Percentiles rank a stretch among this genome's conserved stretches.
phyloP scores from a whole-genome alignment of 2,113 vertebrate genomes.

The Bos taurus region DNA sequence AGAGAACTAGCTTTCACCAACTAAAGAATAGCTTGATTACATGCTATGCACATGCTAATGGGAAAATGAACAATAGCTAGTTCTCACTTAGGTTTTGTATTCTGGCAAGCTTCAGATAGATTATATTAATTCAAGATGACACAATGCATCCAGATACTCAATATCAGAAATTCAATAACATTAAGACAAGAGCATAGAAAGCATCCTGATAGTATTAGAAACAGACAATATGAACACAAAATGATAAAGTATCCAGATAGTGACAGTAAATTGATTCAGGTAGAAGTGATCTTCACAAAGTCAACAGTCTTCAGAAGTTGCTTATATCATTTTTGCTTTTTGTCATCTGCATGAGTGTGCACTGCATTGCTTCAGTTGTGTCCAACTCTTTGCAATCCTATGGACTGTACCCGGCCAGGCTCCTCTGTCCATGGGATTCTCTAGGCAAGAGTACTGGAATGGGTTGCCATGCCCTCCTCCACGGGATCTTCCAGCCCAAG shows the following conservation, averaged over 20 bases:
- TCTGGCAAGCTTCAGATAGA: neutral
- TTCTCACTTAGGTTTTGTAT: neutral
- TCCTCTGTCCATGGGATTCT: neutral
- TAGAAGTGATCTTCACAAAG: neutral
- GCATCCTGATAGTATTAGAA: neutral
- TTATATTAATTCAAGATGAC: conserved; percentile 2
- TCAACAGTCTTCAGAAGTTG: neutral
- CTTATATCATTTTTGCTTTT: neutral
- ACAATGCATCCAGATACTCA: neutral
- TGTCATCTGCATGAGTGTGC: neutral
- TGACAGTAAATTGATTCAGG: neutral
- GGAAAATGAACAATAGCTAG: neutral
- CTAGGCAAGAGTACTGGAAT: neutral
- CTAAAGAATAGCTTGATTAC: conserved; percentile 48
- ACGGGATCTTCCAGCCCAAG: neutral
- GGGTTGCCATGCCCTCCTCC: neutral
- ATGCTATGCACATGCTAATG: neutral
- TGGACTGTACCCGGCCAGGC: neutral
- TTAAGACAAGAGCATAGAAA: neutral
- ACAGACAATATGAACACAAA: neutral
- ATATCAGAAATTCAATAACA: neutral
- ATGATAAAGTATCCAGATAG: neutral
- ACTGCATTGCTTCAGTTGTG: neutral
- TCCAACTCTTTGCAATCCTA: neutral
- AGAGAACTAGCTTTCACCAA: conserved; percentile 61